Evolutionary conservation across 2,888 invertebrate species (phyloP), one percentile per base, ranked within the genome.

Genomic region (Dryomyza anilis): DNA sequence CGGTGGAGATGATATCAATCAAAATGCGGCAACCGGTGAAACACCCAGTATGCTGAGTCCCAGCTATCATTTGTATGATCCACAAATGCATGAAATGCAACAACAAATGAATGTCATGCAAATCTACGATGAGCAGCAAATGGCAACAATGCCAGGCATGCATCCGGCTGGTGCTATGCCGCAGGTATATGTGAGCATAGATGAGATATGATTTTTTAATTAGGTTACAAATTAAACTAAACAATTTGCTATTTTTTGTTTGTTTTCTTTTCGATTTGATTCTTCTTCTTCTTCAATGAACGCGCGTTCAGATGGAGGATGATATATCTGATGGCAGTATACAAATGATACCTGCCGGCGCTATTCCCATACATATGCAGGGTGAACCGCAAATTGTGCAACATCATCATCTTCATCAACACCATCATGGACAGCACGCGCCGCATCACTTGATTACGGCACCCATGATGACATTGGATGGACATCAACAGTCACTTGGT

Each of bases 41-140:
- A 81, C 82, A 4, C 80, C 83, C 7, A 81, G 76, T 68, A 78
- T 83, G 77, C 63, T 83, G 36, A 83, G 82, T 72, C 82, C 82
- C 45, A 79, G 72, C 64, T 81, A 80, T 72, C 75, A 79, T 62
- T 78, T 83, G 4, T 81, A 80, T 63, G 82, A 81, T 68, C 64
- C 76, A 57, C 81, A 81, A 67, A 70, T 81, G 59, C 81, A 80
- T 50, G 81, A 82, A 43, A 72, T 82, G 61, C 81, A 81, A 63
- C 83, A 82, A 48, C 83, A 82, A 68, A 78, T 83, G 81, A 71
- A 78, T 25, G 78, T 80, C 6, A 74, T 83, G 77, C 83, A 83
- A 68, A 77, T 83, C 29, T 83, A 79, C 57, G 82, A 82, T 61
- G 78, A 81, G 10, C 71, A 73, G 10, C 73, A 74, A 70, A 72